Conservation (phyloP, 2,113 vertebrate genomes). For the Pogonocichla stellata region DNA sequence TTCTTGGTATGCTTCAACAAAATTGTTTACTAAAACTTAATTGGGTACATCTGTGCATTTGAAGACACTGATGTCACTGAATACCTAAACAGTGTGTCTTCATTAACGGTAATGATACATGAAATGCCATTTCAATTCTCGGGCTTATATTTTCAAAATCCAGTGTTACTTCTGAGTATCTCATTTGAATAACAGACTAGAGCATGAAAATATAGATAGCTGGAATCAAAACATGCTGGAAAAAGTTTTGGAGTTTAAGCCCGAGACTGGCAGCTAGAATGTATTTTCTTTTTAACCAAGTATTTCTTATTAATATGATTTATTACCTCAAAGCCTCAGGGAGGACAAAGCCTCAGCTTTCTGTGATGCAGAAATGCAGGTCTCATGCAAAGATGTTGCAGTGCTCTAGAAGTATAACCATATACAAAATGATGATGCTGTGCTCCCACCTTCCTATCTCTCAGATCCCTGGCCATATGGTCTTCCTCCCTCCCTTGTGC, state of each 20-base stretch:
- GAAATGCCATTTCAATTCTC: not conserved
- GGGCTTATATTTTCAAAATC: not conserved
- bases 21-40: not conserved
- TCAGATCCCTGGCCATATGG: slow-evolving; percentile 29
- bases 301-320: not conserved
- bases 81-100: not conserved
- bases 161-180: not conserved
- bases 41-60: not conserved
- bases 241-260: not conserved
- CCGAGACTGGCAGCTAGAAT: not conserved
- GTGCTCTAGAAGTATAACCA: not conserved
- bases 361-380: not conserved
- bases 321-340: not conserved
- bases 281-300: not conserved
- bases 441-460: slow-evolving; percentile 6
- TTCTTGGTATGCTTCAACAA: not conserved
- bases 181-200: not conserved
- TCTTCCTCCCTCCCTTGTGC: not conserved
- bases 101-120: not conserved
- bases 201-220: not conserved
- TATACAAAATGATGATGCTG: not conserved
- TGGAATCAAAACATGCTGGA: not conserved
- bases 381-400: not conserved
- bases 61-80: not conserved
- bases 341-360: not conserved